Percentiles rank a stretch among this genome's conserved stretches.
Evolutionary conservation across 1,140 invertebrate genomes (phyloP).

Genomic region (Centruroides sculpturatus): DNA sequence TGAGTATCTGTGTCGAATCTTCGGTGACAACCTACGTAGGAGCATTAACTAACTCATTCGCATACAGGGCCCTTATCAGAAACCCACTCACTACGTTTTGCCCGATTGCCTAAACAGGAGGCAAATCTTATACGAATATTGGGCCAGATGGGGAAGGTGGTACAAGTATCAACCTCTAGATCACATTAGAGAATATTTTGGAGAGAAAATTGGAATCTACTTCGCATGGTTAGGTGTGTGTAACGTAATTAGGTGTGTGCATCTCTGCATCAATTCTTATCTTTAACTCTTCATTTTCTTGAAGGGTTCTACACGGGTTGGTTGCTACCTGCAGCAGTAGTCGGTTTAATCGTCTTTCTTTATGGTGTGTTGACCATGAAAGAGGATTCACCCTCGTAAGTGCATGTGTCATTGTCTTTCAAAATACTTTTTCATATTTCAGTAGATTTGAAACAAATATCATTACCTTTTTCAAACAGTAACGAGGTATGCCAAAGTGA

Average conservation of each 20-base stretch:
- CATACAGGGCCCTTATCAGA: slow-evolving; percentile 36
- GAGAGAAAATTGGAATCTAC: slow-evolving; percentile 91
- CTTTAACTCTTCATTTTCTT: not conserved
- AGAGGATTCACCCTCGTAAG: slow-evolving; percentile 36
- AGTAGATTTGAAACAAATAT: too few relatives aligned
- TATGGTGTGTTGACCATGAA: slow-evolving; percentile 49
- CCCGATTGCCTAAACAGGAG: slow-evolving; percentile 46
- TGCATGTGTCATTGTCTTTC: not conserved
- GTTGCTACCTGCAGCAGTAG: slow-evolving; percentile 71
- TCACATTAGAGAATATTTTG: slow-evolving; percentile 87
- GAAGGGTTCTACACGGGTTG: slow-evolving; percentile 75
- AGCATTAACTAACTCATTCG: too few relatives aligned
- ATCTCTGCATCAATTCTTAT: too few relatives aligned
- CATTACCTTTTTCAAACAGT: slow-evolving; percentile 22
- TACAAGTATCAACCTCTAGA: slow-evolving; percentile 71
- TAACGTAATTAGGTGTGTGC: not conserved
- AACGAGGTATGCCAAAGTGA: slow-evolving; percentile 30
- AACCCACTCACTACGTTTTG: slow-evolving; percentile 31
- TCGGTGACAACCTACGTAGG: too few relatives aligned
- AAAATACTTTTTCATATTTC: not conserved
- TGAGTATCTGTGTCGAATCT: slow-evolving; percentile 27
- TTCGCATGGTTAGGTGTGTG: slow-evolving; percentile 82
- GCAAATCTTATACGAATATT: slow-evolving; percentile 42
- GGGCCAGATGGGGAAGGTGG: slow-evolving; percentile 45
- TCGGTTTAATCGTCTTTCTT: slow-evolving; percentile 65